Base-by-base conservation (phyloP, 1,140 invertebrate genomes). In the Anadara kagoshimensis region DNA sequence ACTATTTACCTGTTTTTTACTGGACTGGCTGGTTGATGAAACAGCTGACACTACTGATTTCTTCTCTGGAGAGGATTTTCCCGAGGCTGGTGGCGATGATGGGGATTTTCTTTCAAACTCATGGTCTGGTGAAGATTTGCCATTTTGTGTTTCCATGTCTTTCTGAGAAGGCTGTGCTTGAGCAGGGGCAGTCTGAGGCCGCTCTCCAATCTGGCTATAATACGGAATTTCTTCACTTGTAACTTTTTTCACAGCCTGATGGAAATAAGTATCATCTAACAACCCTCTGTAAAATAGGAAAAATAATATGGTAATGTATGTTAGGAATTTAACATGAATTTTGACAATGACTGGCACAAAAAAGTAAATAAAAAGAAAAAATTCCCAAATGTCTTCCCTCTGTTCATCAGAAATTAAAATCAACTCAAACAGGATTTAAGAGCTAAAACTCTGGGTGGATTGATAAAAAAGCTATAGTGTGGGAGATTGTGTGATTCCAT, bases 251-350 rank as follows among this genome's bases (percentile, higher is more conserved):
- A 86, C 78, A 10, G 84, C 78, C 41, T 83, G 76, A 59, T 82
- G 80, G 79, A 89, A 89, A 44, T 80, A 75, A 11, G 78, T 76
- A 69, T 89, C 88, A 69, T 87, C 84, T 51, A 89, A 76, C 24
- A 89, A 65, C 36, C 83, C 85, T 75, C 88, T 89, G 80, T 14
- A 75, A 75, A 51, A 74, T 51, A 49, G 62, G 45, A 57, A 61
- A 49, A 57, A 45, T 47, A 64, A 44, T 29, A 0, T 16, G 57
- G n/a, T 36, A 53, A 67, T 44, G 62, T 26, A 8, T 36, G 26
- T 26, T 44, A 18, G 12, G 43, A 26, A 74, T 49, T 53, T n/a
- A 44, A 58, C 11, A 20, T 12, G 14, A 18, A 24, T 43, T 20
- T 18, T 53, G 11, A 18, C 1, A 51, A 5, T 53, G 16, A 59